A percentile compares a stretch with the other conserved stretches of the same genome.
Evolutionary conservation across 2,797 vertebrate species (phyloP).

Genomic region (Coluber constrictor): DNA sequence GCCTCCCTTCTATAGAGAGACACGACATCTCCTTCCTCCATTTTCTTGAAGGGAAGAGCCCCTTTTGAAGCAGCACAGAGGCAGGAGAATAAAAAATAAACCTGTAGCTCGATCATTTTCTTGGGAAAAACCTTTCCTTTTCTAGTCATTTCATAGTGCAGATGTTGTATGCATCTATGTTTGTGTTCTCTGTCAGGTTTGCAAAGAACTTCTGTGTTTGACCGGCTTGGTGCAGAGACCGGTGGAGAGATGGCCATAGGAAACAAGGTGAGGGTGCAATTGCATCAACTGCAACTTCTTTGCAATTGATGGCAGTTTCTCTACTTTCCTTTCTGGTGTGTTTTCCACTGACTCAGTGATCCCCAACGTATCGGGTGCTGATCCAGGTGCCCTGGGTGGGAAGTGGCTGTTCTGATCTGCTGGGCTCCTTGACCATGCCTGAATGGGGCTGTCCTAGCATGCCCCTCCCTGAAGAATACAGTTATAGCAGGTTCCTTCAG

Average conservation of each 20-base stretch:
- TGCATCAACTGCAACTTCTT: too few relatives aligned
- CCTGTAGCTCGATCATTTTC: background rate
- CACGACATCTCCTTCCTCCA: background rate
- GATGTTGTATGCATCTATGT: background rate
- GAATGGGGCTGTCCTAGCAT: background rate
- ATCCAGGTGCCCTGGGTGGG: background rate
- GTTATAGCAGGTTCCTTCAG: background rate
- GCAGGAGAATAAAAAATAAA: background rate
- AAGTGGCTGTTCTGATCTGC: background rate
- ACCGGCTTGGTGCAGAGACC: constrained; percentile 86
- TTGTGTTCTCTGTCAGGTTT: constrained; percentile 61
- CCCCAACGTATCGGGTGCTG: background rate
- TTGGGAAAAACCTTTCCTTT: background rate
- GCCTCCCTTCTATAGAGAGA: background rate
- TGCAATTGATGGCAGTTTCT: background rate
- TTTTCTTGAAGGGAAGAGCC: background rate
- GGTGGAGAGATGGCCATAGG: constrained; percentile 74
- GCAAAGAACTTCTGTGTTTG: constrained; percentile 87
- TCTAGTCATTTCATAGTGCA: background rate
- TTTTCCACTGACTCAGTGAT: background rate
- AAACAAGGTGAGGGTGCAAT: constrained; percentile 73
- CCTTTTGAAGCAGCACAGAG: background rate
- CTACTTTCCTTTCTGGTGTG: background rate
- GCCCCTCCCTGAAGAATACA: background rate
- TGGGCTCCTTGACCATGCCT: background rate